Percentiles rank a stretch among this genome's conserved stretches.
Conservation (phyloP, 1,140 invertebrate species). For the Achroia grisella region DNA sequence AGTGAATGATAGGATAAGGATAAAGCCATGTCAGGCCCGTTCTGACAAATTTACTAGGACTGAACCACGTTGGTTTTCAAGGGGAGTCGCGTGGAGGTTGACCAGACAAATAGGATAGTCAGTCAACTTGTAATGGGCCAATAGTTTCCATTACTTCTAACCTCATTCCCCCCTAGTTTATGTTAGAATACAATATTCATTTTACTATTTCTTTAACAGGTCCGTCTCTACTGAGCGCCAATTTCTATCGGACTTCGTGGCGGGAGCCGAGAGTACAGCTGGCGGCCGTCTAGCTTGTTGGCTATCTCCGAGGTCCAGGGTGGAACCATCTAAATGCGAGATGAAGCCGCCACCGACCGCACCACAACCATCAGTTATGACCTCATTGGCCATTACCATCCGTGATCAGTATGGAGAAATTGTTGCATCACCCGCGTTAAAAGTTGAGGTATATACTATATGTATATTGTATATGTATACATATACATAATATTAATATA, state of each 20-base stretch:
- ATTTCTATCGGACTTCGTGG: constrained; percentile 95
- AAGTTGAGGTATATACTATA: constrained; percentile 81
- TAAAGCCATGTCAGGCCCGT: too few species aligned
- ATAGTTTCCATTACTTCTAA: too few species aligned
- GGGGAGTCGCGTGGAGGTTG: too few species aligned
- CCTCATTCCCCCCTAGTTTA: too few species aligned
- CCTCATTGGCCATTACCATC: constrained; percentile 87
- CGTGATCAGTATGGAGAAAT: constrained; percentile 94
- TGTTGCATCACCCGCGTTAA: constrained; percentile 88
- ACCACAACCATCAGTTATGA: constrained; percentile 87
- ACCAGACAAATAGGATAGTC: too few species aligned
- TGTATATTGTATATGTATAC: too few species aligned
- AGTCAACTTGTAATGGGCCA: too few species aligned
- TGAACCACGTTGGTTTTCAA: too few species aligned
- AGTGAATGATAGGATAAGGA: too few species aligned
- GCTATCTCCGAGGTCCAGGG: constrained; percentile 93
- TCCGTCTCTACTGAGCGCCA: constrained; percentile 86
- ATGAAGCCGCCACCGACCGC: constrained; percentile 84
- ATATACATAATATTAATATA: too few species aligned
- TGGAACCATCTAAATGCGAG: constrained; percentile 91
- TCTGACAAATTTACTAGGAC: too few species aligned
- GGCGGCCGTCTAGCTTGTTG: constrained; percentile 94
- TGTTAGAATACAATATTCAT: background rate
- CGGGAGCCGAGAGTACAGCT: constrained; percentile 87
- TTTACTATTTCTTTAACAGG: constrained; percentile 22